Base-by-base conservation (phyloP, 1,140 invertebrate genomes). In the Luehdorfia chinensis region DNA sequence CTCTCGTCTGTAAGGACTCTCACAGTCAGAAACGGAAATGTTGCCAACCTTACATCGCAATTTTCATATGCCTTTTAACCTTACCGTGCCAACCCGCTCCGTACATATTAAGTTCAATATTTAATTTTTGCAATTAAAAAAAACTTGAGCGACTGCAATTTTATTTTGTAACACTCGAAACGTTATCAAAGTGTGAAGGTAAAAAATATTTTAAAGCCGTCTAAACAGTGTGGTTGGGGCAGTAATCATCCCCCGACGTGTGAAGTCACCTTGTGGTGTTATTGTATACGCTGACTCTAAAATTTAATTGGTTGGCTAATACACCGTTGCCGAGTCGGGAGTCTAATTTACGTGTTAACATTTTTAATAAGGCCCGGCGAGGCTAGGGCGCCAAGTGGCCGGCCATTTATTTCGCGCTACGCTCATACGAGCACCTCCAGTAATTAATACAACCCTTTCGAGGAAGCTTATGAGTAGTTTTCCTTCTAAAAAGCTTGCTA, bases 381-480 rank as follows among this genome's bases (percentile, higher is more conserved):
- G 66, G 72, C 73, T 76, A 69, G 81, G 81, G 77, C 67, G 78
- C 62, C 71, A 85, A 85, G 81, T 85, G 79, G 79, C 68, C 77
- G 69, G 73, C 70, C 74, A 76, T 83, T 84, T 81, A 84, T 65
- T 73, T 66, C 65, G 69, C 71, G 58, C 66, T 57, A 67, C 68
- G 71, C 74, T 78, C 70, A 70, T 67, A 66, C 62, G 63, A 80
- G 68, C 71, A 75, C 70, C 74, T 75, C 67, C 74, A 73, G 76
- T 81, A 85, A 85, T 85, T 85, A 83, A 78, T 78, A 75, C 72
- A 63, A 74, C 77, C 75, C 75, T 78, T 65, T 73, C 69, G 78
- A 85, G 81, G 56, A 83, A 81, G 78, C 77, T 83, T 79, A 84
- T 83, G 81, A 85, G 81, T 83, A 83, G 78, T 83, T 78, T 84